These are phyloP conservation scores for Ceratoteleas bidentatus DNA, from an alignment of 1,140 invertebrate species.

Conservation along the genomic window DNA sequence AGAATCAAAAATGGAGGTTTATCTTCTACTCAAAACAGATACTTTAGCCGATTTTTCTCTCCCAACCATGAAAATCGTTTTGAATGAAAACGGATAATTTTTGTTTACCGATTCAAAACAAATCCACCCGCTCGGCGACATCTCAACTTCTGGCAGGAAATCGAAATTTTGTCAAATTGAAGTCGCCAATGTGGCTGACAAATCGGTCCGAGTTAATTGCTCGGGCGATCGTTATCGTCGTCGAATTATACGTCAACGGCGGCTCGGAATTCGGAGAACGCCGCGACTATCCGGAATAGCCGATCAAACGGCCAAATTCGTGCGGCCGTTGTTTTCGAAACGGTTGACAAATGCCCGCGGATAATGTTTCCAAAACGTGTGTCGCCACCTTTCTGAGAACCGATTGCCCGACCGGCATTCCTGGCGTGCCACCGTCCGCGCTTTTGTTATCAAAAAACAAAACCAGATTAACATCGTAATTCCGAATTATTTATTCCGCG, in stretches of 20 bases:
- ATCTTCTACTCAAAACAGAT: too few species aligned
- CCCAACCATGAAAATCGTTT: too few species aligned
- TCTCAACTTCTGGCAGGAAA: too few species aligned
- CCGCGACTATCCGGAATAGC: constrained; percentile 26
- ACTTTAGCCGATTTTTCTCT: too few species aligned
- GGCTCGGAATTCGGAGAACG: constrained; percentile 19
- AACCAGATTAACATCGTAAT: constrained; percentile 59
- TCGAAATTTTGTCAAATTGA: too few species aligned
- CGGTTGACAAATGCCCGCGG: constrained; percentile 45
- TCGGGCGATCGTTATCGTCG: constrained; percentile 21
- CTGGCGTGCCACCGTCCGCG: constrained; percentile 9
- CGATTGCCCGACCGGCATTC: constrained; percentile 1
- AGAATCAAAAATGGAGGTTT: too few species aligned
- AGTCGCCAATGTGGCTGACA: not conserved
- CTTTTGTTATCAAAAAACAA: constrained; percentile 40
- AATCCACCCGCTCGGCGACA: too few species aligned
- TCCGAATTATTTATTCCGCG: constrained; percentile 40
- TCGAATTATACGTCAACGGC: not conserved
- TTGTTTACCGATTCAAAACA: too few species aligned
- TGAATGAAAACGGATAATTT: too few species aligned
- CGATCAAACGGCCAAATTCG: constrained; percentile 38
- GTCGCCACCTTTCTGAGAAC: constrained; percentile 49
- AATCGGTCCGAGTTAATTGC: constrained; percentile 31
- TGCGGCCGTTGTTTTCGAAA: constrained; percentile 19
- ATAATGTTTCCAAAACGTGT: constrained; percentile 50